These are phyloP conservation scores for Spisula solida DNA, from an alignment of 2,888 invertebrate genomes.

Conservation along the genomic window DNA sequence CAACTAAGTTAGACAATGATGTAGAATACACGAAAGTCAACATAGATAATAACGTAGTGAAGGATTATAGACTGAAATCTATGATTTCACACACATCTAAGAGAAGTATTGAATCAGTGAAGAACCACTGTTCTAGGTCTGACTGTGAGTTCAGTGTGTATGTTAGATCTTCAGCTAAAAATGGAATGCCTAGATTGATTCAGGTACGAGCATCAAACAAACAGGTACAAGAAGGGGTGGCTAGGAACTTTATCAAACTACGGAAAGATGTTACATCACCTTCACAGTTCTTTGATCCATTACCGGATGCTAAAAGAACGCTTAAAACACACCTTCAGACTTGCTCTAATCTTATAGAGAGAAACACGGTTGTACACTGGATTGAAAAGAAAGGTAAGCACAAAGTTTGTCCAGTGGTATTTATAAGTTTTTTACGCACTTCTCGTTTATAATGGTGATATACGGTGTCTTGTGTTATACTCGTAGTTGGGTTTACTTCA, in stretches of 20 bases:
- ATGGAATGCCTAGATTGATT: conserved; percentile 22
- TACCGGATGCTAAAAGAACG: neutral
- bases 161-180: conserved; percentile 31
- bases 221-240: conserved; percentile 45
- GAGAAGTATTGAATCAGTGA: conserved; percentile 40
- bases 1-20: neutral
- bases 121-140: conserved; percentile 23
- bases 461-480: too few relatives aligned
- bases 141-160: conserved; percentile 42
- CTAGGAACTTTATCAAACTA: conserved; percentile 23
- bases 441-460: too few relatives aligned
- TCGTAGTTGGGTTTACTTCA: too few relatives aligned
- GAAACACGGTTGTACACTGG: neutral
- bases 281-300: conserved; percentile 9
- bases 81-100: neutral
- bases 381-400: conserved; percentile 14
- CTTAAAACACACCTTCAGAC: conserved; percentile 17
- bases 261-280: neutral
- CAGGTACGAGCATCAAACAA: conserved; percentile 42
- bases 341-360: conserved; percentile 11
- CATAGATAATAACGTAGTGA: neutral
- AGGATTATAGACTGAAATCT: neutral
- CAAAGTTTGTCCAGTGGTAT: too few relatives aligned
- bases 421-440: too few relatives aligned
- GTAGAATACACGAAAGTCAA: neutral